phyloP scores from a whole-genome alignment of 2,888 invertebrate genomes.

The Ectobius pallidus region DNA sequence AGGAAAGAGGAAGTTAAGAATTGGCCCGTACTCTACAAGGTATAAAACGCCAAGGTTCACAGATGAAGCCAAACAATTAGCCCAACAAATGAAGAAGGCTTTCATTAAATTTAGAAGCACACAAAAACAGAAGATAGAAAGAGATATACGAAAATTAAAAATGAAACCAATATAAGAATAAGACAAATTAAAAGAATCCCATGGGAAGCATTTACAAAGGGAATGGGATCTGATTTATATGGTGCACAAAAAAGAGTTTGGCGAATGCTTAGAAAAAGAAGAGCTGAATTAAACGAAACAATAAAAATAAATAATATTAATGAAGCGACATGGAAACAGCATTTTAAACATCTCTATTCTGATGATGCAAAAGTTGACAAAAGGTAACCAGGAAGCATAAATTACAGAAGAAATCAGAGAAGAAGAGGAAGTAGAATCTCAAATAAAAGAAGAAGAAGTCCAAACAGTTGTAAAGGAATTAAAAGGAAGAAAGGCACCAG shows the following conservation, averaged over 20 bases:
- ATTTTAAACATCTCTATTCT: conserved; percentile 1
- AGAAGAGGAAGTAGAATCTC: background rate
- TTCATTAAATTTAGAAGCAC: too few species aligned
- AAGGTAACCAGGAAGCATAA: background rate
- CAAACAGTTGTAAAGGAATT: too few species aligned
- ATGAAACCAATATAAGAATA: too few species aligned
- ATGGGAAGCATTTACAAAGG: too few species aligned
- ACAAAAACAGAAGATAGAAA: too few species aligned
- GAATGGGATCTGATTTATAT: too few species aligned
- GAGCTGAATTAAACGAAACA: too few species aligned
- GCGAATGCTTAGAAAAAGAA: conserved; percentile 2
- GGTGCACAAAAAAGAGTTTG: background rate
- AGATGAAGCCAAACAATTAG: background rate
- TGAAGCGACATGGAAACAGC: background rate
- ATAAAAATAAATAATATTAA: background rate
- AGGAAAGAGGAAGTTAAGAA: too few species aligned
- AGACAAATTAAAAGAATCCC: too few species aligned
- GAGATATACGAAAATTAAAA: too few species aligned
- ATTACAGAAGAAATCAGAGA: background rate
- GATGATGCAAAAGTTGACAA: background rate
- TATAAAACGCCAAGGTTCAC: background rate
- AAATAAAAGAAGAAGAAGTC: background rate
- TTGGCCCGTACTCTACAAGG: too few species aligned
- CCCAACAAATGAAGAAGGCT: background rate
- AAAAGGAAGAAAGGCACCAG: too few species aligned